Percentiles rank a stretch among this genome's conserved stretches.
Conservation (phyloP, 1,140 invertebrate genomes). For the Drosophila trapezifrons region DNA sequence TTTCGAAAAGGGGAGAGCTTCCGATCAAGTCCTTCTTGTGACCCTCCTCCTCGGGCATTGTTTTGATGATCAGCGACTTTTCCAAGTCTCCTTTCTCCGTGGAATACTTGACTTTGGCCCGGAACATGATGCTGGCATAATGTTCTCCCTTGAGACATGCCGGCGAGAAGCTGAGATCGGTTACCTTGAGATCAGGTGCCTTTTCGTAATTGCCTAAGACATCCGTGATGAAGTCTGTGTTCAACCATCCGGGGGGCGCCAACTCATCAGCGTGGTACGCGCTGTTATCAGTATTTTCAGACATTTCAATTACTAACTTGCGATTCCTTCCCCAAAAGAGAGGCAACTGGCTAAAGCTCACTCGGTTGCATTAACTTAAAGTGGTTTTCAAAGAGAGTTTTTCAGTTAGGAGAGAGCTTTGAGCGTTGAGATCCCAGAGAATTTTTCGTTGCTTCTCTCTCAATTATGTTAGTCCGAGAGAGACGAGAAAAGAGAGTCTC, state of each 20-base stretch:
- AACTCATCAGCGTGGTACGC: conserved; percentile 66
- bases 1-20: conserved; percentile 55
- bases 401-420: conserved; percentile 8
- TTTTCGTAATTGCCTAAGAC: conserved; percentile 45
- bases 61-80: conserved; percentile 70
- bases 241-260: conserved; percentile 62
- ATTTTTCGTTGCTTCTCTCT: conserved; percentile 10
- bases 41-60: conserved; percentile 68
- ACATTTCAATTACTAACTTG: conserved; percentile 19
- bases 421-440: neutral
- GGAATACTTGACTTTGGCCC: conserved; percentile 38
- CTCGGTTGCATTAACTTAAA: neutral
- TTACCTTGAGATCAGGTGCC: conserved; percentile 29
- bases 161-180: conserved; percentile 49
- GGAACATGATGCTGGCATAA: conserved; percentile 78
- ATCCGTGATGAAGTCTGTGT: conserved; percentile 46
- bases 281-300: conserved; percentile 10
- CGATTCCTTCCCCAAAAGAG: neutral
- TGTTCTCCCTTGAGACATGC: conserved; percentile 73
- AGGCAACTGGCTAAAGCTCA: conserved; percentile 9
- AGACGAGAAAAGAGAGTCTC: neutral
- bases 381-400: neutral
- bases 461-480: neutral
- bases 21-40: conserved; percentile 61
- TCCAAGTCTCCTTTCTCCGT: neutral